phyloP scores from a whole-genome alignment of 2,888 invertebrate genomes.

The Pterostichus madidus region DNA sequence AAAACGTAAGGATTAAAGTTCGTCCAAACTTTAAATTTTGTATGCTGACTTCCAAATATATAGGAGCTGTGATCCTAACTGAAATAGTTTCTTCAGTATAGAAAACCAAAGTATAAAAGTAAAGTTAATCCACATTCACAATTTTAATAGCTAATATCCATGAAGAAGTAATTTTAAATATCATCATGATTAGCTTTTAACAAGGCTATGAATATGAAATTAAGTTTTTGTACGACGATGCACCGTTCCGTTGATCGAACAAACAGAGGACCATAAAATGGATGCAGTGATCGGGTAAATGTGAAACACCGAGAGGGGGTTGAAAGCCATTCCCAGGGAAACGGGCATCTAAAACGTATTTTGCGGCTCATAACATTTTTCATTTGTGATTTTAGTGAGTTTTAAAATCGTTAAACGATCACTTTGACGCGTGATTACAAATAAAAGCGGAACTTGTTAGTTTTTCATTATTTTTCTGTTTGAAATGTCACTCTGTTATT shows the following conservation, averaged over 20 bases:
- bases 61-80: too few relatives aligned
- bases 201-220: constrained; percentile 22
- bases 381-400: constrained; percentile 32
- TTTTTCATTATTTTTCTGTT: constrained; percentile 25
- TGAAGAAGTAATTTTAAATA: background rate
- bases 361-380: constrained; percentile 42
- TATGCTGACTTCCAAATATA: too few relatives aligned
- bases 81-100: too few relatives aligned
- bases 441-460: constrained; percentile 40
- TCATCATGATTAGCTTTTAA: background rate
- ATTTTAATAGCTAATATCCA: too few relatives aligned
- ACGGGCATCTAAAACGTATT: constrained; percentile 3
- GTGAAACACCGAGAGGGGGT: background rate
- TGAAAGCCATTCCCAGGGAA: constrained; percentile 4
- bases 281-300: background rate
- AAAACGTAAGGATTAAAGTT: too few relatives aligned
- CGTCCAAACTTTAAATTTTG: too few relatives aligned
- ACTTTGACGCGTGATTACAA: constrained; percentile 30
- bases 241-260: background rate
- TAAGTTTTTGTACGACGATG: background rate
- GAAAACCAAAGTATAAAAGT: too few relatives aligned
- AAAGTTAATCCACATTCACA: too few relatives aligned
- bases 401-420: constrained; percentile 43
- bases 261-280: constrained; percentile 8
- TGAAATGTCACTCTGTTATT: constrained; percentile 6